Base-by-base conservation (phyloP, 2,888 invertebrate species). In the Lithosia quadra region DNA sequence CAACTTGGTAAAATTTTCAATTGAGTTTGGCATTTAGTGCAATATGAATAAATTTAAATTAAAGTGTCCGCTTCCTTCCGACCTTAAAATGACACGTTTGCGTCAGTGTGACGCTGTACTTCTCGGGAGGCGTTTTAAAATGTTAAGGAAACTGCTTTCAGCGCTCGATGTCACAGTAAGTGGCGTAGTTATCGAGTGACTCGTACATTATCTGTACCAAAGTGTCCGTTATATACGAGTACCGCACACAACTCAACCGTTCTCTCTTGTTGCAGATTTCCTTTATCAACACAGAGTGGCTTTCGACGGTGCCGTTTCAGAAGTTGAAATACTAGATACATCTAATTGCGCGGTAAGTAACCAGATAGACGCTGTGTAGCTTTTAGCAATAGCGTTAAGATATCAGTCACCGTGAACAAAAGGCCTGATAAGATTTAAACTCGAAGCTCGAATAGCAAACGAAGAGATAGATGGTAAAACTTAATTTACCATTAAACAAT, bases 281-380 rank as follows among this genome's bases (percentile, higher is more conserved):
- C 96, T 97, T 79, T 97, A 97, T 93, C 96, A 97, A 86, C 97
- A 97, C 90, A 96, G 96, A 90, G 96, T 97, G 82, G 97, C 97
- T 77, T 97, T 97, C 91, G 97, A 97, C 90, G 97, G 96, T 86
- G 97, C 96, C 78, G 96, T 96, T 79, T 97, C 97, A 74, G 97
- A 97, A 93, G 96, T 97, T 83, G 97, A 97, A 95, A 97, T 97
- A 91, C 95, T 97, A 92, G 97, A 97, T 93, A 97, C 97, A 81
- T 97, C 97, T 82, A 97, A 97, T 95, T 97, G 97, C 95, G 96
- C 96, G 95, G 97, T 97, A 95, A 96, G 97, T 76, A 78, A 86
- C 81, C 71, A 74, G 65, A 58, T 63, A 49, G 67, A 21, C 9
- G 73, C 78, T 74, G 72, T 77, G 68, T 76, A 73, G 75, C 77